A percentile compares a stretch with the other conserved stretches of the same genome.
These are phyloP conservation scores for Nycticebus coucang DNA, from an alignment of 2,113 vertebrate species.

Conservation along the genomic window DNA sequence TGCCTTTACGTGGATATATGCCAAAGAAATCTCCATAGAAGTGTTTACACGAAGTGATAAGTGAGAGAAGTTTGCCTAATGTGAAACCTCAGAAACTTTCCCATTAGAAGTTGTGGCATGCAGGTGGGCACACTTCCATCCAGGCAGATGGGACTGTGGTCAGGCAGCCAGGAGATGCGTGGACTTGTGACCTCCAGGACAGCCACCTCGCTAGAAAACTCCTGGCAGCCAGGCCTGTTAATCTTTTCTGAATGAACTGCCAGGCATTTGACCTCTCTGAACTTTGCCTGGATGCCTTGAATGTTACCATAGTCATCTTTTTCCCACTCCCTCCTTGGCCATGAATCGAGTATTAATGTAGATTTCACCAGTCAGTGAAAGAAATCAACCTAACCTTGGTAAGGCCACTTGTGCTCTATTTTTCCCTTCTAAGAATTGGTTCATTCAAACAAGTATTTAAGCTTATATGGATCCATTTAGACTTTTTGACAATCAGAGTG, in stretches of 20 bases:
- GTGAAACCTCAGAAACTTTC: constrained; percentile 38
- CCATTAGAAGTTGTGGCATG: constrained; percentile 48
- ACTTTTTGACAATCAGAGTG: not conserved
- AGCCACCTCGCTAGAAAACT: not conserved
- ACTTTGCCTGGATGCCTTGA: constrained; percentile 4
- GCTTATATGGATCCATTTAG: not conserved
- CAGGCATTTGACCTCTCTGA: not conserved
- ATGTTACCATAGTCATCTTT: not conserved
- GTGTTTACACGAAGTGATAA: constrained; percentile 58
- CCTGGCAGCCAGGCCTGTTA: not conserved
- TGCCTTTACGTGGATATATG: constrained; percentile 37
- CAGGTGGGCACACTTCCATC: constrained; percentile 62
- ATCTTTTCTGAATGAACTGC: not conserved
- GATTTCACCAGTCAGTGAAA: not conserved
- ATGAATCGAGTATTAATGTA: not conserved
- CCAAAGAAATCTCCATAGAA: constrained; percentile 8
- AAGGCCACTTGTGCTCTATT: not conserved
- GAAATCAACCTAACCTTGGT: not conserved
- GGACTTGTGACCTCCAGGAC: not conserved
- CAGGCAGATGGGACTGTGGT: constrained; percentile 53
- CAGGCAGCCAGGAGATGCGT: constrained; percentile 47
- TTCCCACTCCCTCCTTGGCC: not conserved
- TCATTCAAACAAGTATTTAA: not conserved
- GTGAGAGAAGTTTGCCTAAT: constrained; percentile 43
- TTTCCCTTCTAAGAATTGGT: constrained; percentile 10